Base-by-base conservation (phyloP, 2,888 invertebrate species). In the Baronia brevicornis region DNA sequence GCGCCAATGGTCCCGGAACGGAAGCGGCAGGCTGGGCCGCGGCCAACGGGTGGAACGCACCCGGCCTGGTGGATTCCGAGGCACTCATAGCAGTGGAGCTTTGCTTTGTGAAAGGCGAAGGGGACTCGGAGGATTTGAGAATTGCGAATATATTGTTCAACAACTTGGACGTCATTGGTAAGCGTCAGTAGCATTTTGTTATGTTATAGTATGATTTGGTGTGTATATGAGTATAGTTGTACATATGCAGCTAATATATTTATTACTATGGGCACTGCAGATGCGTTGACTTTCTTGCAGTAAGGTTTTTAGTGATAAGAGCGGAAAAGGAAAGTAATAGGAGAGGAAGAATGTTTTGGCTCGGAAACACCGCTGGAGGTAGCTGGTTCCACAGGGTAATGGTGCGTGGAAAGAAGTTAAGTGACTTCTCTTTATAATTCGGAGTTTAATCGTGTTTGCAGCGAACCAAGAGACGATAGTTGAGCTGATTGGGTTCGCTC, bases 391-490 rank as follows among this genome's bases (percentile, higher is more conserved):
- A n/a, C n/a, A n/a, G n/a, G n/a, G n/a, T n/a, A n/a, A n/a, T n/a
- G n/a, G n/a, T n/a, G n/a, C n/a, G n/a, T n/a, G n/a, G n/a, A n/a
- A n/a, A n/a, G n/a, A n/a, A n/a, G n/a, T n/a, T n/a, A n/a, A n/a
- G n/a, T n/a, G n/a, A n/a, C n/a, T n/a, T n/a, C n/a, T n/a, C n/a
- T n/a, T n/a, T n/a, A n/a, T n/a, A n/a, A n/a, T n/a, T n/a, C n/a
- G n/a, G n/a, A n/a, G n/a, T n/a, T n/a, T n/a, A n/a, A n/a, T 8
- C 14, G 20, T 22, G 6, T 34, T 46, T 52, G 6, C 63, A 94
- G 95, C 96, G 0, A 97, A 97, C 74, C 97, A 97, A 67, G 96
- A 96, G 70, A 97, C 97, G 0, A 92, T 97, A 43, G 94, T 97
- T 5, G 97, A 98, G 68, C 73, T 98, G 36, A 88, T 96, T 45